Evolutionary conservation across 2,797 vertebrate genomes (phyloP), one percentile per base, ranked within the genome.

Genomic region (Serranus cabrilla): DNA sequence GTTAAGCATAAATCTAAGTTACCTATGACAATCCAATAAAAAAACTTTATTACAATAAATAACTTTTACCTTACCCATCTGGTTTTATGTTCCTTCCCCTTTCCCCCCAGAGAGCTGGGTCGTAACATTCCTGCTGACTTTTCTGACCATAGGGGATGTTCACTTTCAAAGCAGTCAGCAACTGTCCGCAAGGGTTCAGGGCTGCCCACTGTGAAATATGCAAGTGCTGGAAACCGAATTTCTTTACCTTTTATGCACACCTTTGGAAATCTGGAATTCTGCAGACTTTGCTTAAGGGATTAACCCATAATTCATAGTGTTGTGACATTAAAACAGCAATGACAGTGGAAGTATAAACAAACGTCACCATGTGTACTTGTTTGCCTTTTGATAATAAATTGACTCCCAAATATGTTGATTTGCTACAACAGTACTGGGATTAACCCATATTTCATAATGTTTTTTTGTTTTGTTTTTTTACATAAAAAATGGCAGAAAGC

Each of bases 91-190:
- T 55, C 14, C 40, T 17, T 55, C 2, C 13, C 23, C 8, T 34
- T 43, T 18, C 9, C 9, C 25, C 12, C 23, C 20, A 34, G 42
- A 56, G 13, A 23, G 52, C 27, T 27, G 17, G 40, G n/a, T 46
- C n/a, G 12, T 52, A 66, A 31, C 50, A 16, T 43, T 49, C 45
- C 58, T 31, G 45, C 59, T 65, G 56, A 71, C 56, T 66, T 68
- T 31, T 78, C 25, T 0, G 60, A 59, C 57, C 8, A 37, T 4
- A 20, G 40, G 27, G 37, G 18, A 71, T 25, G 21, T 67, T 64
- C 45, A 27, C 52, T 64, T 56, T 81, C 42, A 71, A 62, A 67
- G 58, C 18, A 54, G 40, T 37, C 34, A 60, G 62, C 25, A 66
- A 39, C 72, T 63, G 10, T 78, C 37, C 51, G 52, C 58, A 62